Evolutionary conservation across 2,113 vertebrate genomes (phyloP).

Genomic region (Eonycteris spelaea): DNA sequence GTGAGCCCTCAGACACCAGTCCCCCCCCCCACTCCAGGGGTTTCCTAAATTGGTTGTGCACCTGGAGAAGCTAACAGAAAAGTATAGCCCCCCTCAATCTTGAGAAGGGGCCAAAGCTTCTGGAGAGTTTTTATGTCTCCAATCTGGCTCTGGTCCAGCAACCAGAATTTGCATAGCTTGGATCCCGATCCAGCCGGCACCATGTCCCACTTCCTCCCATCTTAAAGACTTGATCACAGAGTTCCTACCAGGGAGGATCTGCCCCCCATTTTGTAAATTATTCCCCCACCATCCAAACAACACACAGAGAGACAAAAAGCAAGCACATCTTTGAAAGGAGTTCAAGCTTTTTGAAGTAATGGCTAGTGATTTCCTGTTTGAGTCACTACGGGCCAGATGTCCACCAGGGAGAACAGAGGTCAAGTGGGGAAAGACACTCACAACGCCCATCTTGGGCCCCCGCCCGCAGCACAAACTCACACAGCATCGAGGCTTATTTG

Average conservation of each 20-base stretch:
- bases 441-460: too few relatives aligned
- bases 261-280: background rate
- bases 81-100: background rate
- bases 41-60: too few relatives aligned
- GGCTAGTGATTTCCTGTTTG: background rate
- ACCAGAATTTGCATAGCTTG: background rate
- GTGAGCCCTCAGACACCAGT: background rate
- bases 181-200: too few relatives aligned
- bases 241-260: background rate
- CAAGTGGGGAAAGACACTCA: background rate
- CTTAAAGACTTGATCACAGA: background rate
- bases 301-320: background rate
- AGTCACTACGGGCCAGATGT: background rate
- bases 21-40: fast-evolving
- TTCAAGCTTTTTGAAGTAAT: constrained; percentile 11
- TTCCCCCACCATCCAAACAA: constrained; percentile 1
- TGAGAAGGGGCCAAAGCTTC: background rate
- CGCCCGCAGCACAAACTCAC: background rate
- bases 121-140: background rate
- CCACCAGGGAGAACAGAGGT: background rate
- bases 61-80: background rate
- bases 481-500: fast-evolving
- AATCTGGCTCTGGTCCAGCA: background rate
- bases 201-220: background rate
- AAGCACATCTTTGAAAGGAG: background rate